Conservation (phyloP, 2,888 invertebrate genomes). For the Boloria euphrosyne region DNA sequence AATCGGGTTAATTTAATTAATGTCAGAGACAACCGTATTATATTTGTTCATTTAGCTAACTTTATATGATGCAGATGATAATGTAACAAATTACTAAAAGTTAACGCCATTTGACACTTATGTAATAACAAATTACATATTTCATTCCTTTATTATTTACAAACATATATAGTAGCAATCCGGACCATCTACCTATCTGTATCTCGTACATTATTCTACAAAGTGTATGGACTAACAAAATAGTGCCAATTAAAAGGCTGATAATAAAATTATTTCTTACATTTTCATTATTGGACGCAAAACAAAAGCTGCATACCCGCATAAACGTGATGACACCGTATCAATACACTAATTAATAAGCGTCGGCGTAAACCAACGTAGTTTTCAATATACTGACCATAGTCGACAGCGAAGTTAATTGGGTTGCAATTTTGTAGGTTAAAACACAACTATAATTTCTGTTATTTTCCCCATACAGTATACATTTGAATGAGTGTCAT, state of each 20-base stretch:
- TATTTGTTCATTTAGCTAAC: neutral
- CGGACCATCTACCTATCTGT: too few relatives aligned
- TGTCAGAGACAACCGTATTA: neutral
- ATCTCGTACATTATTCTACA: too few relatives aligned
- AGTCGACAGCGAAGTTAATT: constrained; percentile 42
- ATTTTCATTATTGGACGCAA: constrained; percentile 26
- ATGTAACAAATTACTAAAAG: neutral
- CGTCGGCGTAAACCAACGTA: constrained; percentile 43
- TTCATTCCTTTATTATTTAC: too few relatives aligned
- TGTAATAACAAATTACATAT: too few relatives aligned
- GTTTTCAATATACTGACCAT: constrained; percentile 41
- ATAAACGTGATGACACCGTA: constrained; percentile 35
- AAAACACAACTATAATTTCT: constrained; percentile 23
- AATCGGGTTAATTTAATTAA: constrained; percentile 54
- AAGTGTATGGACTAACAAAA: too few relatives aligned
- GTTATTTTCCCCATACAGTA: neutral
- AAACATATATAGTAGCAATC: too few relatives aligned
- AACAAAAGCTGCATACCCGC: constrained; percentile 27
- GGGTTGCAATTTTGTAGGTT: constrained; percentile 31
- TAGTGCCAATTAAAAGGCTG: neutral
- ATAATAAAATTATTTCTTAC: constrained; percentile 15
- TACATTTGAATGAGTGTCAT: too few relatives aligned
- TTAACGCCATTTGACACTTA: too few relatives aligned
- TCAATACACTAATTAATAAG: constrained; percentile 58
- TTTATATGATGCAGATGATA: too few relatives aligned